Evolutionary conservation across 2,113 vertebrate species (phyloP), one percentile per base, ranked within the genome.

Genomic region (Syngnathus typhle): DNA sequence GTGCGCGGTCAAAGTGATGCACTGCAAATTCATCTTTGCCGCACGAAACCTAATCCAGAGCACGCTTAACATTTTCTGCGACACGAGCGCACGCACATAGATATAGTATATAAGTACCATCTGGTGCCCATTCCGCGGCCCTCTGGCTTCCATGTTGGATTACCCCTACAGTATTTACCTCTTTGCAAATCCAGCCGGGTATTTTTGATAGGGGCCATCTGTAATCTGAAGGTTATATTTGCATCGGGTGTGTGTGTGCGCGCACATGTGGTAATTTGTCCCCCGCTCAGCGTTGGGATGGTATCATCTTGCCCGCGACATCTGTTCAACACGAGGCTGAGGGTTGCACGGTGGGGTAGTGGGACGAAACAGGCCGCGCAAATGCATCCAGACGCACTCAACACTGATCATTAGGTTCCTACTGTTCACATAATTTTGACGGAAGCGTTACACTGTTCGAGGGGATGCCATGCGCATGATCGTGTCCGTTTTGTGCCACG

Each of bases 211-310:
- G 77, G 75, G 79, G 79, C 82, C 84, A 84, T 87, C 84, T 87
- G 83, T 88, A 90, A 89, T 89, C 85, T 87, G 85, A 83, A 85
- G 84, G 87, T 84, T 85, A 80, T 72, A 74, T 83, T 77, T 79
- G 68, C 39, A 61, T 68, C 46, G 1, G 49, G 54, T 60, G 63
- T 21, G 61, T 60, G 63, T 60, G 41, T 69, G 23, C 47, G 41
- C 51, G 68, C 67, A 64, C 36, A 18, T 69, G 37, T 52, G 72
- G 82, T 80, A 83, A 84, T 86, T 85, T 87, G 84, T 86, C 79
- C 68, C 55, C 71, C 36, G 58, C 79, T 85, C 82, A 88, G 80
- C 58, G 37, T 69, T 67, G 85, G 84, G 79, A 88, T 70, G 67
- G 80, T 87, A 88, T 87, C 82, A 80, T 71, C 80, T 60, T 76